Conservation (phyloP, 1,140 invertebrate genomes). For the Atta cephalotes region DNA sequence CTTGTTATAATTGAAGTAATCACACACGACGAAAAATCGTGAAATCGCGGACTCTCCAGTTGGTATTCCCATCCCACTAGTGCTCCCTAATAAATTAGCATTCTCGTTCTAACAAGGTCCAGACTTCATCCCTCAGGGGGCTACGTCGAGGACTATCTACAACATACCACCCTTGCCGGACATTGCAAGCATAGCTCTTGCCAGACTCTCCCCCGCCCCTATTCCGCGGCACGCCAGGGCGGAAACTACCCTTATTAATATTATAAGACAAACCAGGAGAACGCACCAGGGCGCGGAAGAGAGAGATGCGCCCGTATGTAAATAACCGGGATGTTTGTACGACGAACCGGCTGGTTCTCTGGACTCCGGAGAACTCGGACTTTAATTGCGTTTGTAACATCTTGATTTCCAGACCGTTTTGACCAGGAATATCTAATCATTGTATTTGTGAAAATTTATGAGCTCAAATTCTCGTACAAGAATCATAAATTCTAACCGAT, state of each 20-base stretch:
- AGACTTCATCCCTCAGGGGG: slow-evolving; percentile 83
- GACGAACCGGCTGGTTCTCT: slow-evolving; percentile 56
- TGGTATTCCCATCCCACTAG: slow-evolving; percentile 63
- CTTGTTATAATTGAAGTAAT: slow-evolving; percentile 22
- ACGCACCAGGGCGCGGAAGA: slow-evolving; percentile 39
- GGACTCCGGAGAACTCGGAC: slow-evolving; percentile 48
- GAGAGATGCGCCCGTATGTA: slow-evolving; percentile 74
- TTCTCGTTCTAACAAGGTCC: slow-evolving; percentile 85
- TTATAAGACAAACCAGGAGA: slow-evolving; percentile 83
- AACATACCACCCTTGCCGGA: slow-evolving; percentile 84
- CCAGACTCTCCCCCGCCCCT: slow-evolving; percentile 75
- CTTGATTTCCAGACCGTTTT: slow-evolving; percentile 40
- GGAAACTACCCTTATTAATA: slow-evolving; percentile 86
- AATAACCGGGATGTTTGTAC: slow-evolving; percentile 81
- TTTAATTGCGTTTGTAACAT: slow-evolving; percentile 67
- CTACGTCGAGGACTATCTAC: slow-evolving; percentile 81
- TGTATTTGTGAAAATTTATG: background rate
- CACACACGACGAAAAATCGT: slow-evolving; percentile 72
- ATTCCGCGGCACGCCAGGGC: slow-evolving; percentile 79
- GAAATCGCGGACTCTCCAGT: slow-evolving; percentile 70
- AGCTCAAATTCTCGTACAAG: background rate
- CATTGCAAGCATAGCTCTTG: slow-evolving; percentile 86
- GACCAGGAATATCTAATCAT: slow-evolving; percentile 36
- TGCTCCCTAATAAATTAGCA: slow-evolving; percentile 86
- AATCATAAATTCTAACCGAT: background rate